phyloP scores from a whole-genome alignment of 1,140 invertebrate genomes.

The Cephus cinctus region DNA sequence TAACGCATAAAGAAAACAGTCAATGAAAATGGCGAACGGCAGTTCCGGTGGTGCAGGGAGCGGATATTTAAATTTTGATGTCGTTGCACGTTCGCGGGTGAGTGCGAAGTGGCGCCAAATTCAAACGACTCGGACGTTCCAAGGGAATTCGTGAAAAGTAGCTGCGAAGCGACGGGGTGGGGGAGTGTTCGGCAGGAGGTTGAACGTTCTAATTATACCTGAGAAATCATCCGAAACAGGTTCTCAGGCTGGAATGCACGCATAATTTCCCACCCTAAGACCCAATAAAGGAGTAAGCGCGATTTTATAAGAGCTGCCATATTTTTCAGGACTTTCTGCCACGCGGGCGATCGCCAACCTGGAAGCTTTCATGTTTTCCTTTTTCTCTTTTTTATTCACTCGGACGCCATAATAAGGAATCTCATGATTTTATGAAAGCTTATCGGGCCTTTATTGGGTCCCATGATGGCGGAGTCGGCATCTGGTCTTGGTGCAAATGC shows the following conservation, averaged over 20 bases:
- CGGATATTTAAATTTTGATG: too few species aligned
- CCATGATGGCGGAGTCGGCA: too few species aligned
- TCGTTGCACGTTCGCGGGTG: too few species aligned
- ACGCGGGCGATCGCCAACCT: too few species aligned
- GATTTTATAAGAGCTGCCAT: constrained; percentile 51
- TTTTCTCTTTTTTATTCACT: constrained; percentile 8
- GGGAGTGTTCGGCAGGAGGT: not conserved
- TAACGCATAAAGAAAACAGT: too few species aligned
- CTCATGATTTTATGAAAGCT: constrained; percentile 36
- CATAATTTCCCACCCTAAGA: constrained; percentile 45
- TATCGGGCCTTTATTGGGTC: constrained; percentile 22
- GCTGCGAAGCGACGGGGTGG: constrained; percentile 7
- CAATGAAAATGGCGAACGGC: not conserved
- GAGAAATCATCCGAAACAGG: constrained; percentile 46
- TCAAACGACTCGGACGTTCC: too few species aligned
- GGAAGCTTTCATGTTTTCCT: too few species aligned
- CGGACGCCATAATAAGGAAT: constrained; percentile 37
- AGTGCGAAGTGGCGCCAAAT: too few species aligned
- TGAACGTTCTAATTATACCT: constrained; percentile 48
- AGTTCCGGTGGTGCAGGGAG: too few species aligned
- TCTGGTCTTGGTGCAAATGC: too few species aligned
- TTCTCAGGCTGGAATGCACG: constrained; percentile 45
- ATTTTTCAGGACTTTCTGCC: too few species aligned
- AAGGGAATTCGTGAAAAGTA: too few species aligned
- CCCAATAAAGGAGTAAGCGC: constrained; percentile 46